Base-by-base conservation (phyloP, 1,140 invertebrate genomes). In the Aplysia californica region DNA sequence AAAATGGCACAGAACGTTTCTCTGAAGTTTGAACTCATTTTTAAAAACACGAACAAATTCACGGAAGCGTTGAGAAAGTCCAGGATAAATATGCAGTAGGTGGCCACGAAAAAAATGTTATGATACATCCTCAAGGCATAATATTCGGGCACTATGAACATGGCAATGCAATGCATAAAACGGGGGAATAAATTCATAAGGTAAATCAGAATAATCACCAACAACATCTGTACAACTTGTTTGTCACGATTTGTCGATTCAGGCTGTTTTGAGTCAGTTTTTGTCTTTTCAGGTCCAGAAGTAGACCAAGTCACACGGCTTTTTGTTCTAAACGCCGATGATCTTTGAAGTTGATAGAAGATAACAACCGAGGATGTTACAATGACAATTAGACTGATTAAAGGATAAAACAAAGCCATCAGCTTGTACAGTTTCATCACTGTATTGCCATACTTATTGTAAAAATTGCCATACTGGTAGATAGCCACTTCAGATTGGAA, bases 11-110 rank as follows among this genome's bases (percentile, higher is more conserved):
- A 50, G 59, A 31, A 26, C 4, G 59, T 64, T 5, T 64, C 23
- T 21, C 59, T 64, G 26, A 64, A 64, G 59, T 64, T 64, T 26
- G 59, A 64, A 31, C 59, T 64, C 59, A 64, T 64, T 26, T 15
- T 31, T 4, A 26, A 29, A 21, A 33, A 64, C 2, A 64, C 36
- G 59, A 64, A 31, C 2, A 64, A 35, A 2, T 33, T 2, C 2
- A 35, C 31, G n/a, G 29, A 33, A n/a, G 59, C 18, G 59, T 64
- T 64, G 6, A 31, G 10, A 21, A 33, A 64, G 36, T 64, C 59
- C 26, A 64, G 2, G 10, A 31, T 10, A 21, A 5, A 64, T 10
- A 64, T 6, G 15, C 29, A 64, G 29, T 64, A 64, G 3, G 36
- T 35, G 4, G 36, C 59, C 31, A 29, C 31, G 10, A 3, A 64